A percentile compares a stretch with the other conserved stretches of the same genome.
Conservation (phyloP, 2,113 vertebrate species). For the Mustelus asterias region DNA sequence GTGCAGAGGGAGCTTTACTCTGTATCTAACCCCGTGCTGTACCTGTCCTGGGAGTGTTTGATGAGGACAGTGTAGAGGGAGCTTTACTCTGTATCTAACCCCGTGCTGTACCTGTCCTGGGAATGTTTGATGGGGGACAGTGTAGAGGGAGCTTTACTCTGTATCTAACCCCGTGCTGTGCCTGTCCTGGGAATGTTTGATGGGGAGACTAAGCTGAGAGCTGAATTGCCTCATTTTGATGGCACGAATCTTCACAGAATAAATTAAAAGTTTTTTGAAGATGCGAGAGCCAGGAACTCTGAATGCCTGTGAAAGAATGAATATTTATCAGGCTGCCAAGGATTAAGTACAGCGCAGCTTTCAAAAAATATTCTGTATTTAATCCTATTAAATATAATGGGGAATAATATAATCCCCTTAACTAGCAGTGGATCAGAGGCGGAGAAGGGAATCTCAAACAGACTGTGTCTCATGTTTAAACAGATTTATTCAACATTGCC, state of each 20-base stretch:
- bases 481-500: neutral
- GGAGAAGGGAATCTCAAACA: neutral
- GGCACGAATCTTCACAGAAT: neutral
- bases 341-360: neutral
- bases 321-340: neutral
- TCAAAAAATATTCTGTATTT: neutral
- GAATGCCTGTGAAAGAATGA: neutral
- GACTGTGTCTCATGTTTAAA: neutral
- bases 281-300: neutral
- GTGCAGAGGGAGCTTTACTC: too few species aligned
- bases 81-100: too few species aligned
- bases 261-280: neutral
- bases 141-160: neutral
- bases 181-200: too few species aligned
- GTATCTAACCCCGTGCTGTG: too few species aligned
- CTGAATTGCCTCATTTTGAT: neutral
- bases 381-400: neutral
- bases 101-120: too few species aligned
- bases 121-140: neutral
- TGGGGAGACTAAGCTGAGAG: neutral
- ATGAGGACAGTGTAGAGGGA: neutral
- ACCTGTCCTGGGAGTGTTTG: too few species aligned
- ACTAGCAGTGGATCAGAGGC: neutral
- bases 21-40: too few species aligned
- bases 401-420: neutral